Evolutionary conservation across 2,113 vertebrate genomes (phyloP), one percentile per base, ranked within the genome.

Genomic region (Odontophorus gujanensis): DNA sequence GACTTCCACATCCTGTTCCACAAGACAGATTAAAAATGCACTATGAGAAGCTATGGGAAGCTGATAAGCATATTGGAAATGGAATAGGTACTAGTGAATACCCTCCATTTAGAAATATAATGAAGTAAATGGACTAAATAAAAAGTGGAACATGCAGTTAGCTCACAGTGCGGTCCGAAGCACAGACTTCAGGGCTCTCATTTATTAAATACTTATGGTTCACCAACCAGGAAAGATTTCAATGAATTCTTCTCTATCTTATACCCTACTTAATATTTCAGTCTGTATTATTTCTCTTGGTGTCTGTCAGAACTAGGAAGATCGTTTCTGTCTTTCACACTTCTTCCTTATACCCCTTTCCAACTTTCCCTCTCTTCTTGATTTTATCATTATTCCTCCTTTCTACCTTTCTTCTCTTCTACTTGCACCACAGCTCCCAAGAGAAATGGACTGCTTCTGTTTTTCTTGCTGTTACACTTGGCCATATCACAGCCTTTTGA

Each of bases 171-270:
- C 74, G 88, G 81, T 58, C 85, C 80, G 77, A 74, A 59, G 84
- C 72, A 82, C 66, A 80, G 78, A 58, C 40, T 57, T 55, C 36
- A 36, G 34, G 69, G 75, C 85, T 94, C 20, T 62, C 62, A 63
- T 81, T 95, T 89, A 45, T 71, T 89, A 69, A 59, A 58, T 66
- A 67, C 81, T 67, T 81, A 69, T 85, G 45, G 36, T 68, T 92
- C 59, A 88, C 34, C 87, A 63, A 73, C 81, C 68, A 83, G 88
- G 88, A 91, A 74, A 53, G 6, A 81, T n/a, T 85, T 83, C 66
- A 79, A 86, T 90, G 83, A 91, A 81, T 77, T 47, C 73, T 61
- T 80, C 94, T 65, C 21, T 91, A 78, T 83, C 74, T 80, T 57
- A 75, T 78, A 28, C 36, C 22, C n/a, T 43, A 40, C n/a, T 73